A percentile compares a stretch with the other conserved stretches of the same genome.
These are phyloP conservation scores for Cottoperca gobio DNA, from an alignment of 2,797 vertebrate genomes.

Conservation along the genomic window DNA sequence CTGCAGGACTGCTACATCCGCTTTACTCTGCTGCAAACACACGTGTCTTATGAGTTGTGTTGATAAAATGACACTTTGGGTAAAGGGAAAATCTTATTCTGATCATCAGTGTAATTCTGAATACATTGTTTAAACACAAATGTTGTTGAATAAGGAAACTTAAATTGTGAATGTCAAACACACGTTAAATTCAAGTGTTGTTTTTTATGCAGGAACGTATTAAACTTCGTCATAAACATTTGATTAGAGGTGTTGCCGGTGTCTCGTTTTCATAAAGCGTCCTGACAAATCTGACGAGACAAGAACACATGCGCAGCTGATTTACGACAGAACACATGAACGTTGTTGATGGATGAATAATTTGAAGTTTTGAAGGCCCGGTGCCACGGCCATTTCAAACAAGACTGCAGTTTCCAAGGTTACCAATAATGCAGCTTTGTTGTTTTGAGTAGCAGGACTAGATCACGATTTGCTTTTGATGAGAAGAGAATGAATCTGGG, in stretches of 20 bases:
- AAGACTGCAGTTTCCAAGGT: conserved; percentile 78
- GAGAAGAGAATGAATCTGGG: conserved; percentile 44
- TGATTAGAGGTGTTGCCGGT: neutral
- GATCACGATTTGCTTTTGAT: conserved; percentile 59
- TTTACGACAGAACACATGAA: conserved; percentile 34
- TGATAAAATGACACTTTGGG: neutral
- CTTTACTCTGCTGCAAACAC: conserved; percentile 36
- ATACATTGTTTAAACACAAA: neutral
- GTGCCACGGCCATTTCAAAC: conserved; percentile 59
- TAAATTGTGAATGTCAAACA: conserved; percentile 41
- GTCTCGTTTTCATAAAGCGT: neutral
- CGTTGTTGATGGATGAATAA: conserved; percentile 36
- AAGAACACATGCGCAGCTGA: neutral
- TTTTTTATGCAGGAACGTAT: neutral
- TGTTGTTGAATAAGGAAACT: conserved; percentile 4
- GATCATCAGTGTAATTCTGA: neutral
- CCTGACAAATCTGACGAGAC: neutral
- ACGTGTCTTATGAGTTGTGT: conserved; percentile 8
- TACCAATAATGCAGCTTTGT: conserved; percentile 63
- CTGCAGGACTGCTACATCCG: conserved; percentile 43
- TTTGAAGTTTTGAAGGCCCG: conserved; percentile 30
- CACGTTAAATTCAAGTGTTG: neutral
- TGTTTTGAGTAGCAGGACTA: conserved; percentile 33
- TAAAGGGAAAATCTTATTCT: neutral
- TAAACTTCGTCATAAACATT: neutral